Percentiles rank a stretch among this genome's conserved stretches.
These are phyloP conservation scores for Cydia splendana DNA, from an alignment of 1,140 invertebrate species.

Conservation along the genomic window DNA sequence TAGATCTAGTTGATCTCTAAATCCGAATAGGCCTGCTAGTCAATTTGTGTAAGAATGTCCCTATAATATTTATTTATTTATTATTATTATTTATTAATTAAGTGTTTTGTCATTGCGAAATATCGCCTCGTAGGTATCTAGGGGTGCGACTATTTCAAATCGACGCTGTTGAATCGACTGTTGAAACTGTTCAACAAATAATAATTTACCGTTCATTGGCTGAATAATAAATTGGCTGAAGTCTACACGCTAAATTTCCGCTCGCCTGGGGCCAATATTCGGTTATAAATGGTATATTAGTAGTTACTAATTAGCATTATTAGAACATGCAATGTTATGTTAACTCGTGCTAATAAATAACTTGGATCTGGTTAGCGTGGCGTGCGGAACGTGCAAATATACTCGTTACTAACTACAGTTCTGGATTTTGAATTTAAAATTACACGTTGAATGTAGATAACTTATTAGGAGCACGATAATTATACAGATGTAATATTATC, in stretches of 20 bases:
- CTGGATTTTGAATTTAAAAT: conserved; percentile 29
- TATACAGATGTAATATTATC: not conserved
- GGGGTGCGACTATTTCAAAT: not conserved
- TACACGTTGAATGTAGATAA: not conserved
- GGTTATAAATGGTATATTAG: conserved; percentile 32
- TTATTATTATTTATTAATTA: too few species aligned
- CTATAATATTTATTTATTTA: too few species aligned
- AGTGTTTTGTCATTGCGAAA: too few species aligned
- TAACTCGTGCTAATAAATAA: conserved; percentile 31
- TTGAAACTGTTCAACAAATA: conserved; percentile 20
- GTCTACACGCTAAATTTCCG: conserved; percentile 29
- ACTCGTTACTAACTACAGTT: conserved; percentile 12
- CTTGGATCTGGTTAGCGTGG: conserved; percentile 19
- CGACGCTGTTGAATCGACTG: conserved; percentile 5
- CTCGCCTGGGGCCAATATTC: conserved; percentile 25
- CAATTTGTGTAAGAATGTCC: too few species aligned
- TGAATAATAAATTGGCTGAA: conserved; percentile 25
- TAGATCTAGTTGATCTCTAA: too few species aligned
- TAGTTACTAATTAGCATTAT: conserved; percentile 33
- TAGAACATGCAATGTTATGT: conserved; percentile 32
- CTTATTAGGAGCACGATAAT: not conserved
- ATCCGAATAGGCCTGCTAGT: too few species aligned
- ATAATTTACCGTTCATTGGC: conserved; percentile 24
- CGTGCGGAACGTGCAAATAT: conserved; percentile 24
- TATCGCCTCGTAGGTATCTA: too few species aligned